Base-by-base conservation (phyloP, 2,113 vertebrate species). In the Pholis gunnellus region DNA sequence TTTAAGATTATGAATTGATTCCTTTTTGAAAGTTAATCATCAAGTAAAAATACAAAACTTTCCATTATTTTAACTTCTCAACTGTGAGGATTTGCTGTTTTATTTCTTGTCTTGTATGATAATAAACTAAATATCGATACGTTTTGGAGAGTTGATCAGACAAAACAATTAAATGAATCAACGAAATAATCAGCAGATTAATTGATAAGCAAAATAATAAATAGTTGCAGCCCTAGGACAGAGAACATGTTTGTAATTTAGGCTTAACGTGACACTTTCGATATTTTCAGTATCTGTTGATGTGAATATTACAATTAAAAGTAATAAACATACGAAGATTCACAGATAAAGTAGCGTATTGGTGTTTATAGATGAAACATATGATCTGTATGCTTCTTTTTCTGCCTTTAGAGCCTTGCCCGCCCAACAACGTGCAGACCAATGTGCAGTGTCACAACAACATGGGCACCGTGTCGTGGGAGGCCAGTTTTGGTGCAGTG, bases 381-480 rank as follows among this genome's bases (percentile, higher is more conserved):
- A 36, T 3, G 15, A 52, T 42, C 36, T 27, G 1, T 22, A 77
- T n/a, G 20, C 42, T 3, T 86, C 2, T 68, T 71, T 25, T 71
- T 71, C 36, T 75, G 10, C 17, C n/a, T 42, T n/a, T 79, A 96
- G 96, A 95, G 71, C 94, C 95, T 1, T 96, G 96, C 67, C 91
- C 93, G 0, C 95, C 96, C 38, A 75, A 70, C 17, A 80, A 93
- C 0, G 84, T 95, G 29, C 44, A 80, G 63, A 78, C 87, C 14
- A 59, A 25, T 0, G 5, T 91, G 31, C 34, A 85, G 38, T 94
- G 92, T 66, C 25, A 74, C 36, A 82, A 38, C 7, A 29, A 66
- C 40, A 1, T 9, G 1, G 93, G 72, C 20, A 78, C 61, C 0
- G 83, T 95, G 78, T 91, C 93, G 0, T 96, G 96, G 96, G 93